phyloP scores from a whole-genome alignment of 2,888 invertebrate species.

The Myopa tessellatipennis region DNA sequence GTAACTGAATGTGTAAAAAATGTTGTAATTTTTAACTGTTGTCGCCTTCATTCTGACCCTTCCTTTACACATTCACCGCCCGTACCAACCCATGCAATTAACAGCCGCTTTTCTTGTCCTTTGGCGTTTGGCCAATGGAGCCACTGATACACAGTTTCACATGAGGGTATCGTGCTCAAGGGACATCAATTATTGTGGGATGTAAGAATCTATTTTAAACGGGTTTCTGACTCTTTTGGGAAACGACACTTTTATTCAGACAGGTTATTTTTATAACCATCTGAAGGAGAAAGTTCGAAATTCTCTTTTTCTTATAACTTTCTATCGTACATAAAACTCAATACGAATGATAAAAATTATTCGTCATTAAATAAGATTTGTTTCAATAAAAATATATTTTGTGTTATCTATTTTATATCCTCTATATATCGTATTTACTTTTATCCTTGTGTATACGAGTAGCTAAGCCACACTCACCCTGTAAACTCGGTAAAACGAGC shows the following conservation, averaged over 20 bases:
- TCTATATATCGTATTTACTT: too few relatives aligned
- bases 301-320: too few relatives aligned
- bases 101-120: background rate
- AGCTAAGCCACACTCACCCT: too few relatives aligned
- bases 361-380: too few relatives aligned
- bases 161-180: background rate
- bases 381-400: too few relatives aligned
- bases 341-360: too few relatives aligned
- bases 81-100: background rate
- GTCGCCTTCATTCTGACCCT: slow-evolving; percentile 16
- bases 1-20: background rate
- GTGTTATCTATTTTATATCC: too few relatives aligned
- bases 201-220: background rate
- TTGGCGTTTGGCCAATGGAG: background rate
- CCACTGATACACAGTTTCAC: background rate
- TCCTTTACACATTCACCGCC: background rate
- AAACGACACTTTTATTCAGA: background rate
- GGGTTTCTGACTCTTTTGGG: background rate
- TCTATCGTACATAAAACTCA: too few relatives aligned
- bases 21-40: slow-evolving; percentile 16
- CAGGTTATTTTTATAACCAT: background rate
- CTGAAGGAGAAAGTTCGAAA: too few relatives aligned
- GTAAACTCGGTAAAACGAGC: too few relatives aligned
- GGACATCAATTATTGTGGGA: background rate
- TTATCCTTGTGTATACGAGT: too few relatives aligned